These are phyloP conservation scores for Morpho helenor DNA, from an alignment of 2,888 invertebrate genomes.

Conservation along the genomic window DNA sequence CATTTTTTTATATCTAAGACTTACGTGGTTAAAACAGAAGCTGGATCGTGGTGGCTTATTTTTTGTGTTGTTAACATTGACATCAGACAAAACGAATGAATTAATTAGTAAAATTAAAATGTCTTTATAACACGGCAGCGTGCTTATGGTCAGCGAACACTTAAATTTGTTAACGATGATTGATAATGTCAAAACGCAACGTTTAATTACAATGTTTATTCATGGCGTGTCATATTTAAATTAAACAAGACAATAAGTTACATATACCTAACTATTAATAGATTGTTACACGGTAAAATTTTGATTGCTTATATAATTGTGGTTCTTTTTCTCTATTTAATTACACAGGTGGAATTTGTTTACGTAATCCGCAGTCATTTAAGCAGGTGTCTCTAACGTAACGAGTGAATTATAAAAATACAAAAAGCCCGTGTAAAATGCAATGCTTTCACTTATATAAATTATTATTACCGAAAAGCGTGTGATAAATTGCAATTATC, in stretches of 20 bases:
- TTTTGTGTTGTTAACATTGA: conserved; percentile 5
- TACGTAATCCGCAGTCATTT: not conserved
- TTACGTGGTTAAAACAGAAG: not conserved
- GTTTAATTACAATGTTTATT: conserved; percentile 23
- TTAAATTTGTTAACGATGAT: conserved; percentile 27
- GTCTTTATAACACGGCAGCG: conserved; percentile 16
- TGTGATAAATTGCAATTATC: too few relatives aligned
- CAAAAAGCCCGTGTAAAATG: not conserved
- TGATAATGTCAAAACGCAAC: conserved; percentile 23
- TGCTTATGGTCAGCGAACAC: conserved; percentile 15
- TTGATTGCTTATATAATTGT: not conserved
- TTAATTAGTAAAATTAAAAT: conserved; percentile 16
- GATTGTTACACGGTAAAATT: not conserved
- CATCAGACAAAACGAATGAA: conserved; percentile 7
- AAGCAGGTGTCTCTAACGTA: conserved; percentile 1
- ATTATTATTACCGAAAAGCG: too few relatives aligned
- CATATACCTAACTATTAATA: not conserved
- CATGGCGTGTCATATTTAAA: conserved; percentile 15
- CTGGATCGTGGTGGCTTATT: not conserved
- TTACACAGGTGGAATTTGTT: not conserved
- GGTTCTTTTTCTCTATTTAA: not conserved
- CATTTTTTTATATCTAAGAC: not conserved
- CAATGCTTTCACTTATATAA: too few relatives aligned
- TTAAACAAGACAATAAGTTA: conserved; percentile 2
- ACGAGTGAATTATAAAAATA: not conserved